phyloP scores from a whole-genome alignment of 2,113 vertebrate species.

The Rhodinocichla rosea region DNA sequence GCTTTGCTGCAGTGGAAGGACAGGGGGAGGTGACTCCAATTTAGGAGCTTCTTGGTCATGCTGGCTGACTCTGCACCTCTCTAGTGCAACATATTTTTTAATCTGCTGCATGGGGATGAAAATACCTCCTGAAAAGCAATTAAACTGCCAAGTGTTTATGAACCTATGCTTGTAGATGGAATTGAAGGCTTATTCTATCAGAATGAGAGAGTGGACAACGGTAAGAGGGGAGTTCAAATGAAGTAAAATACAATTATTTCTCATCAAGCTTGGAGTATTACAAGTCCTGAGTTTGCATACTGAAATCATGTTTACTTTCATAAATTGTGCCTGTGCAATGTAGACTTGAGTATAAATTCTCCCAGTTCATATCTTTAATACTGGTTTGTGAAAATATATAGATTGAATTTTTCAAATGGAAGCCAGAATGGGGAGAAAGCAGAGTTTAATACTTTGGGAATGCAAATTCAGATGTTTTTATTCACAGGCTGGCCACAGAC shows the following conservation, averaged over 20 bases:
- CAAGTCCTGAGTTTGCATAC: background rate
- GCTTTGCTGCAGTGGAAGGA: background rate
- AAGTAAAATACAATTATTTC: background rate
- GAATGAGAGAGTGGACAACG: background rate
- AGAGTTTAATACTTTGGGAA: background rate
- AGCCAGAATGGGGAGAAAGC: background rate
- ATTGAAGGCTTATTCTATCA: background rate
- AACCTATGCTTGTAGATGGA: background rate
- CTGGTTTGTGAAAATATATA: background rate
- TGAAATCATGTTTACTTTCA: background rate
- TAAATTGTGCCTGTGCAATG: background rate
- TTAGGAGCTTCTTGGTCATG: background rate
- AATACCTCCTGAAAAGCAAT: constrained; percentile 1
- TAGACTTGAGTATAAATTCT: background rate
- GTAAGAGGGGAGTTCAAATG: background rate
- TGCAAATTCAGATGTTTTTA: background rate
- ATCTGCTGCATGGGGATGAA: background rate
- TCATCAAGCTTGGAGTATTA: background rate
- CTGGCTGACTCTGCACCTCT: background rate
- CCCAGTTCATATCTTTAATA: background rate
- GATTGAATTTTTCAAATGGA: background rate
- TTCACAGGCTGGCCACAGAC: background rate
- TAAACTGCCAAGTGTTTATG: background rate
- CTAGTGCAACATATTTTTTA: background rate
- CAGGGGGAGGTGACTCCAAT: background rate